Evolutionary conservation across 1,140 invertebrate species (phyloP).

Genomic region (Oscheius sp.): DNA sequence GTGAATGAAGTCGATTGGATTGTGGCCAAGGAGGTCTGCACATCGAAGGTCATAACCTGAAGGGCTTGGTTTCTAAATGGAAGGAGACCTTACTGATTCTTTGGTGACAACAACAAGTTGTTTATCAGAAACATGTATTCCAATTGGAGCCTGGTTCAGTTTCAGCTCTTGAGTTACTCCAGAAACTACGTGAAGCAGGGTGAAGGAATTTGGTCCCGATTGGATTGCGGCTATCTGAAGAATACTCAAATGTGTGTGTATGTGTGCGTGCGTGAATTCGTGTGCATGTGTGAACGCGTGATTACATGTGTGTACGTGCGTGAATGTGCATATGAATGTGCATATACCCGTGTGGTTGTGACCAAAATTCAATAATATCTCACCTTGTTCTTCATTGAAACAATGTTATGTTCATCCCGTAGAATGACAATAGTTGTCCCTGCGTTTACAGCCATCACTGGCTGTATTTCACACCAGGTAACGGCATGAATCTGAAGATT

Average conservation of each 20-base stretch:
- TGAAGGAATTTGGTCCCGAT: slow-evolving; percentile 20
- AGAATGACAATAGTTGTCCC: slow-evolving; percentile 6
- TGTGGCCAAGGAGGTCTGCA: slow-evolving; percentile 29
- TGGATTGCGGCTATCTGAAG: slow-evolving; percentile 27
- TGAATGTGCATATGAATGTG: no score
- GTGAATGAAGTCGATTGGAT: slow-evolving; percentile 30
- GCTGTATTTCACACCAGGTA: slow-evolving; percentile 65
- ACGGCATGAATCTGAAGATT: slow-evolving; percentile 61
- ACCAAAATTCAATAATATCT: not conserved
- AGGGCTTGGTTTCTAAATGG: not conserved
- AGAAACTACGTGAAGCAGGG: slow-evolving; percentile 11
- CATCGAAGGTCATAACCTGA: slow-evolving; percentile 28
- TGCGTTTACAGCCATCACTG: slow-evolving; percentile 61
- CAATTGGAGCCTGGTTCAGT: slow-evolving; percentile 12
- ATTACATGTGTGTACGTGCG: no score
- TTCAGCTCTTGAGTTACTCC: slow-evolving; percentile 33
- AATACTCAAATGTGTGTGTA: not conserved
- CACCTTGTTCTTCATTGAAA: slow-evolving; percentile 23
- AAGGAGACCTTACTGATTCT: slow-evolving; percentile 15
- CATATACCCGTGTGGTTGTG: not conserved
- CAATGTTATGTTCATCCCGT: slow-evolving; percentile 14
- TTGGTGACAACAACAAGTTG: slow-evolving; percentile 31
- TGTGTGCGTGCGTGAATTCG: no score
- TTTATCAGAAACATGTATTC: slow-evolving; percentile 33
- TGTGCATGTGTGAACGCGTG: no score